Conservation (phyloP, 2,888 invertebrate species). For the Dasypogon diadema region DNA sequence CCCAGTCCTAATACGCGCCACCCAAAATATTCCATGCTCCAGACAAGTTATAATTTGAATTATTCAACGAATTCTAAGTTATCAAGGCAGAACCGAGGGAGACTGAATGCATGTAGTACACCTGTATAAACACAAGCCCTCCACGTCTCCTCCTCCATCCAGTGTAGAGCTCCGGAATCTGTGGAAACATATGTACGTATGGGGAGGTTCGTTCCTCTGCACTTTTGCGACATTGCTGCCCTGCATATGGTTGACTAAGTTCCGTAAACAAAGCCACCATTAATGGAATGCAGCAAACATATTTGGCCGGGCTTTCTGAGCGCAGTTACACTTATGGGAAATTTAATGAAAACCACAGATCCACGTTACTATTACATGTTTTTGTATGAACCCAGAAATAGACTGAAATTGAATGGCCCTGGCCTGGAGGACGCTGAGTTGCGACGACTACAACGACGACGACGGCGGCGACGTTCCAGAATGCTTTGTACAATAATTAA, state of each 20-base stretch:
- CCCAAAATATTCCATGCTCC: slow-evolving; percentile 9
- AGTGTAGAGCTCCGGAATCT: background rate
- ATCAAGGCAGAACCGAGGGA: slow-evolving; percentile 1
- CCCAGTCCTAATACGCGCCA: slow-evolving; percentile 3
- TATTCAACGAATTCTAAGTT: slow-evolving; percentile 36
- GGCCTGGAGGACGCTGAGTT: background rate
- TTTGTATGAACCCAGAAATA: slow-evolving; percentile 4
- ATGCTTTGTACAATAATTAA: background rate
- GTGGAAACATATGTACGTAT: background rate
- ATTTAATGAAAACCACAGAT: slow-evolving; percentile 48
- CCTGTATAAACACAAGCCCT: slow-evolving; percentile 22
- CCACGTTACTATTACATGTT: slow-evolving; percentile 4
- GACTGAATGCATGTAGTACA: background rate
- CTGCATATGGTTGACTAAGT: slow-evolving; percentile 42
- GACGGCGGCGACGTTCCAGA: too few species aligned
- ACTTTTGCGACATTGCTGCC: slow-evolving; percentile 23
- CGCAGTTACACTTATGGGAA: slow-evolving; percentile 1
- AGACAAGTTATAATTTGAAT: slow-evolving; percentile 40
- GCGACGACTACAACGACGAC: too few species aligned
- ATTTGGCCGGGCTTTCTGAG: slow-evolving; percentile 18
- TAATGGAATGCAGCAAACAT: slow-evolving; percentile 50
- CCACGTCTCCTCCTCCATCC: too few species aligned
- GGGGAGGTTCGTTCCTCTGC: background rate
- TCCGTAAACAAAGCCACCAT: slow-evolving; percentile 48
- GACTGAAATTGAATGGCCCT: slow-evolving; percentile 30